phyloP scores from a whole-genome alignment of 2,113 vertebrate genomes.

The Mixornis gularis region DNA sequence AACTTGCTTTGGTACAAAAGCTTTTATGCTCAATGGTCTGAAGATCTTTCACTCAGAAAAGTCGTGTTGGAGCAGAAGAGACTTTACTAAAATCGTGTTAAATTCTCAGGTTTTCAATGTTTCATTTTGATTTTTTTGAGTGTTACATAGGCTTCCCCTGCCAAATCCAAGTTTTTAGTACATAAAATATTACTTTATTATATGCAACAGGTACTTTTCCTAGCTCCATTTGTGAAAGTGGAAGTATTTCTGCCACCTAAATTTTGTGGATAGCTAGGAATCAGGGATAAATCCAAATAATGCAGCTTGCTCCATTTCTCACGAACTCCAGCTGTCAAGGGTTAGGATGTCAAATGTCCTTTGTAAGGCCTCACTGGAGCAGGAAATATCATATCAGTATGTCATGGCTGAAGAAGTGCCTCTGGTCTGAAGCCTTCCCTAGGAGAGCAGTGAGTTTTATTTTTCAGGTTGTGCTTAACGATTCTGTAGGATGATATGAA shows the following conservation, averaged over 20 bases:
- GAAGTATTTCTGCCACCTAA: background rate
- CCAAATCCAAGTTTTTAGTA: background rate
- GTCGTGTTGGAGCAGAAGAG: background rate
- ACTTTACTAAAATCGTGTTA: rapidly evolving
- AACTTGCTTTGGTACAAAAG: background rate
- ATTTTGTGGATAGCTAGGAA: background rate
- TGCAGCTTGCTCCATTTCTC: background rate
- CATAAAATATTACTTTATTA: background rate
- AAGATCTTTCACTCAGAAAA: background rate
- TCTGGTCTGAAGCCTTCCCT: background rate
- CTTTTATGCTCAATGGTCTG: background rate
- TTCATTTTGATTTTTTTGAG: background rate
- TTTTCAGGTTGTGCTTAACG: background rate
- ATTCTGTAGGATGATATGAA: background rate
- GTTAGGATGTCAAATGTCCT: background rate
- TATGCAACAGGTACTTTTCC: background rate
- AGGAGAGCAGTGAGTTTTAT: background rate
- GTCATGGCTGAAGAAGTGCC: background rate
- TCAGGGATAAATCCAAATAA: background rate
- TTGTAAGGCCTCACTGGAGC: background rate
- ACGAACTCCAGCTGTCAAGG: background rate
- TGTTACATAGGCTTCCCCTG: background rate
- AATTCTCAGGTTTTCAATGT: background rate
- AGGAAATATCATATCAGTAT: background rate
- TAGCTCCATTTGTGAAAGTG: background rate